phyloP scores from a whole-genome alignment of 1,140 invertebrate species.

The Rhopalosiphum padi region DNA sequence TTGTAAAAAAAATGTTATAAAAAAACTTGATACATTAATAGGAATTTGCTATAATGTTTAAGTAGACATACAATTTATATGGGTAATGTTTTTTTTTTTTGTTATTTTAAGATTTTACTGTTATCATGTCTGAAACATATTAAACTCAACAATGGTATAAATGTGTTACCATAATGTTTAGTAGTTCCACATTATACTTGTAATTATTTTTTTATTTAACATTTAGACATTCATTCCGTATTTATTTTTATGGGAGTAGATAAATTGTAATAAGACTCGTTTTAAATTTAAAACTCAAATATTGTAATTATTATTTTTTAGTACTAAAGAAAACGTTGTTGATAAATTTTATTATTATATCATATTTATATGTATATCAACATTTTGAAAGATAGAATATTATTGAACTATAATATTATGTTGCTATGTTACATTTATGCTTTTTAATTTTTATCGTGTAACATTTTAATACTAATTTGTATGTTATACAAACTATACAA shows the following conservation, averaged over 20 bases:
- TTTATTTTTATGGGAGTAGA: neutral
- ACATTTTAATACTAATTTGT: too few species aligned
- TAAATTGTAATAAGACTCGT: neutral
- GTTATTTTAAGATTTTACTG: neutral
- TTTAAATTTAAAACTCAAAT: neutral
- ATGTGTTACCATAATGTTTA: neutral
- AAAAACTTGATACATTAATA: neutral
- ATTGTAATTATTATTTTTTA: neutral
- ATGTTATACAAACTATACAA: too few species aligned
- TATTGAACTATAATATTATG: neutral
- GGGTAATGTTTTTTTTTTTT: neutral
- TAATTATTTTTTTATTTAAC: neutral
- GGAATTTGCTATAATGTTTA: neutral
- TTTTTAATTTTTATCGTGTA: too few species aligned
- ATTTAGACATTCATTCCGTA: slow-evolving; percentile 7
- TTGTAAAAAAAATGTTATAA: neutral
- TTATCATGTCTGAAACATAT: neutral
- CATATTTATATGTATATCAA: neutral
- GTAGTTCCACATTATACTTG: neutral
- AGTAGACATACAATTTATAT: neutral
- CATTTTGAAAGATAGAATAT: neutral
- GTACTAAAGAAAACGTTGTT: neutral
- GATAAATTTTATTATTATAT: neutral
- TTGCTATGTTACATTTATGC: neutral
- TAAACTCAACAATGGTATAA: neutral